Percentiles rank a stretch among this genome's conserved stretches.
phyloP scores from a whole-genome alignment of 2,888 invertebrate species.

The Coenonympha arcania region DNA sequence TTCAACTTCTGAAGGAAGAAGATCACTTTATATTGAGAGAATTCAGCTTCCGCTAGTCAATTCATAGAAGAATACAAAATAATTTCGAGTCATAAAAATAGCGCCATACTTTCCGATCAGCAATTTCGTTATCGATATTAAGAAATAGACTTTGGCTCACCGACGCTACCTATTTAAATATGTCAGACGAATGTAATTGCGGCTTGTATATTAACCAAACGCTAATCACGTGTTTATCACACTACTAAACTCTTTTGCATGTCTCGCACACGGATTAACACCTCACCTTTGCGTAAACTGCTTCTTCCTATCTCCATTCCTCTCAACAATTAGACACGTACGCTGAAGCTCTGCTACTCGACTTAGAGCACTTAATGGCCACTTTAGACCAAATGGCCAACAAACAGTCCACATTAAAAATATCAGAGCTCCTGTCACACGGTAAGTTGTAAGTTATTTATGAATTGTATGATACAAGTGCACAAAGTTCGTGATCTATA shows the following conservation, averaged over 20 bases:
- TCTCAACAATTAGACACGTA: conserved; percentile 61
- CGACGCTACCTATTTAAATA: no score
- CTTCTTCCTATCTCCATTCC: conserved; percentile 45
- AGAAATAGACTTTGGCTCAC: no score
- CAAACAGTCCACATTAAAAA: conserved; percentile 70
- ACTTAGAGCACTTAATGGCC: conserved; percentile 74
- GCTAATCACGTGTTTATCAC: conserved; percentile 16
- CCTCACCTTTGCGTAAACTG: conserved; percentile 52
- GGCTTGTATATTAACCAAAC: conserved; percentile 1
- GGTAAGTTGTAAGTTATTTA: conserved; percentile 51
- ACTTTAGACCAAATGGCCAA: conserved; percentile 74
- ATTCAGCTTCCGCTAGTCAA: no score
- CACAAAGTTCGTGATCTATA: no score
- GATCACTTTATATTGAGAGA: no score
- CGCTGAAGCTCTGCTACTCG: conserved; percentile 72
- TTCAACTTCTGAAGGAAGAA: no score
- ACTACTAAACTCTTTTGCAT: conserved; percentile 61
- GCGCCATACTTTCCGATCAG: no score
- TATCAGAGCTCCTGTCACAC: conserved; percentile 68
- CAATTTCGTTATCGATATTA: no score
- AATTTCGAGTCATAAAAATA: no score
- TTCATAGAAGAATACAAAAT: no score
- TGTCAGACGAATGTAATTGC: no score
- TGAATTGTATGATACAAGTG: no score
- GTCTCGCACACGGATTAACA: conserved; percentile 70